phyloP scores from a whole-genome alignment of 1,140 invertebrate species.

The Neodiprion pinetum region DNA sequence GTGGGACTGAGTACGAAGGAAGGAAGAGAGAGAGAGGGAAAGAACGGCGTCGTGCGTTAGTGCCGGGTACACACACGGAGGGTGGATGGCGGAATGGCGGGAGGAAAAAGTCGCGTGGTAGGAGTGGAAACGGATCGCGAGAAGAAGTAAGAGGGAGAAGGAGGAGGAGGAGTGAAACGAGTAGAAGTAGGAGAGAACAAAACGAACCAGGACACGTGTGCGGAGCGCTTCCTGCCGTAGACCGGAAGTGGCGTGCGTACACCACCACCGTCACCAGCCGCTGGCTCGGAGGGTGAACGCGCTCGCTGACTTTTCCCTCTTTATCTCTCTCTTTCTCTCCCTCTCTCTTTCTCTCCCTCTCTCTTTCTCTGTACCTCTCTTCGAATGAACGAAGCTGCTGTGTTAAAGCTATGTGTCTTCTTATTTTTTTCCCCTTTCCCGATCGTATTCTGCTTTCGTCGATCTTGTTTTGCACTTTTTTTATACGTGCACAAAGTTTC shows the following conservation, averaged over 20 bases:
- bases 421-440: neutral
- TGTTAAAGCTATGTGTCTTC: neutral
- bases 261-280: neutral
- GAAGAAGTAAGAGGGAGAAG: neutral
- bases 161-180: too few species aligned
- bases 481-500: too few species aligned
- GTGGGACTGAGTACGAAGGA: too few species aligned
- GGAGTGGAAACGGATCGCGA: neutral
- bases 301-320: neutral
- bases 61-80: neutral
- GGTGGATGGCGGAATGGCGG: neutral
- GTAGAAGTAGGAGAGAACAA: neutral
- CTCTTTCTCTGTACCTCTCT: neutral
- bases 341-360: neutral
- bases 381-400: neutral
- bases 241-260: neutral
- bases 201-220: constrained; percentile 2
- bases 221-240: constrained; percentile 1
- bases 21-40: too few species aligned
- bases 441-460: too few species aligned
- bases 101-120: neutral
- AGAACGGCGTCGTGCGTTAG: neutral
- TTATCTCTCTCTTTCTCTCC: too few species aligned
- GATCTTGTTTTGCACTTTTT: too few species aligned
- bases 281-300: neutral